Base-by-base conservation (phyloP, 2,113 vertebrate species). In the Riparia riparia region DNA sequence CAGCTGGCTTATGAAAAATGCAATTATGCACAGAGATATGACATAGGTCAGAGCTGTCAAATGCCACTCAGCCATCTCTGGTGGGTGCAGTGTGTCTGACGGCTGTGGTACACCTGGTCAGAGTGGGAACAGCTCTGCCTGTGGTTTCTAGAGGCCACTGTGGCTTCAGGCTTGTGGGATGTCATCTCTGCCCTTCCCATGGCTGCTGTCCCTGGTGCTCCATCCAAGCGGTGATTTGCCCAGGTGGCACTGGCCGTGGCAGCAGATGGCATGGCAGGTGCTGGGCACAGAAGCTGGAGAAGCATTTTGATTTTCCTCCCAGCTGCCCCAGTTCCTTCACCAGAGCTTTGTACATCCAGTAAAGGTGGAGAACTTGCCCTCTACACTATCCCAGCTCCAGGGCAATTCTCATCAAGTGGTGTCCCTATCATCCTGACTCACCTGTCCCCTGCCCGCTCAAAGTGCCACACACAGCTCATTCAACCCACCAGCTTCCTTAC, bases 211-310 rank as follows among this genome's bases (percentile, higher is more conserved):
- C 56, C 92, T 56, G 63, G 60, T 89, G 82, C 77, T 95, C 77
- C 72, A 63, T 86, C 53, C 57, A 4, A 91, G 89, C 14, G 0
- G 45, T 73, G 93, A 82, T 80, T 89, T 58, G 58, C 89, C 81
- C 95, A 96, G 95, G 96, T 95, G 94, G 96, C 51, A 29, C 45
- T 70, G 91, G 92, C 41, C 80, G 83, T 69, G 86, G 71, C 71
- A 72, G 92, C 95, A 96, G 93, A 96, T 96, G 96, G 96, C 72
- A 49, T 45, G 82, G 89, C 96, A 96, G 95, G 94, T 95, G 95
- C 88, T 71, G 32, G 91, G 63, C 82, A 85, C 51, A 84, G 70
- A 79, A 91, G 32, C 1, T 95, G 78, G 63, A 85, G 83, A 85
- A 78, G 13, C 21, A 45, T 61, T 93, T 81, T 86, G 19, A 69